Base-by-base conservation (phyloP, 2,113 vertebrate genomes). In the Apaloderma vittatum region DNA sequence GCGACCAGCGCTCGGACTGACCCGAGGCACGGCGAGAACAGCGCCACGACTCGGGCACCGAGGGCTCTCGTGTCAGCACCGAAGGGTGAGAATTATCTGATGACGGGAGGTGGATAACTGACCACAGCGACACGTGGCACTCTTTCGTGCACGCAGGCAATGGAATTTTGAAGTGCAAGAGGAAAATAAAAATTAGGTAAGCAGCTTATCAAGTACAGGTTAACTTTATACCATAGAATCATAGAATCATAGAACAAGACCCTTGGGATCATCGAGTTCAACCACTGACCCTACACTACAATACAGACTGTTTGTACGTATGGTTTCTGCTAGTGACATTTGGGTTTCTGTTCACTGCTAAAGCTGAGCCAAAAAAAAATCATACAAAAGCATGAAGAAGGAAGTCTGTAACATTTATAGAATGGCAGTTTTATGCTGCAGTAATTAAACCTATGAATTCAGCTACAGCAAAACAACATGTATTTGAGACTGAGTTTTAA, bases 1-100 rank as follows among this genome's bases (percentile, higher is more conserved):
- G 2, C n/a, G 6, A 29, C 10, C 59, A 68, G 51, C 37, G 57
- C 7, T 32, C 37, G 22, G 48, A 43, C 5, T 9, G 37, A 23
- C 2, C 19, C 0, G 2, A 72, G n/a, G 22, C 17, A 19, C 67
- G 70, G 49, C 3, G 62, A 68, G 34, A 48, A 2, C 37, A 86
- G 29, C 34, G 57, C 16, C 61, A 34, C 32, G 20, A 16, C 36
- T 19, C 19, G 4, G 74, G 12, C 43, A 67, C 43, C 59, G 27
- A 34, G 30, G 62, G 26, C 12, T 7, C 77, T 40, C 10, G 37
- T 2, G 2, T 4, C 61, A 61, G 16, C 66, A n/a, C 68, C 74
- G 51, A 40, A 73, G 32, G 27, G 11, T 18, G 27, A 46, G 52
- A 86, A 49, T 21, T 48, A 46, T 8, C 57, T 59, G 43, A 82